Base-by-base conservation (phyloP, 2,113 vertebrate genomes). In the Galeopterus variegatus region DNA sequence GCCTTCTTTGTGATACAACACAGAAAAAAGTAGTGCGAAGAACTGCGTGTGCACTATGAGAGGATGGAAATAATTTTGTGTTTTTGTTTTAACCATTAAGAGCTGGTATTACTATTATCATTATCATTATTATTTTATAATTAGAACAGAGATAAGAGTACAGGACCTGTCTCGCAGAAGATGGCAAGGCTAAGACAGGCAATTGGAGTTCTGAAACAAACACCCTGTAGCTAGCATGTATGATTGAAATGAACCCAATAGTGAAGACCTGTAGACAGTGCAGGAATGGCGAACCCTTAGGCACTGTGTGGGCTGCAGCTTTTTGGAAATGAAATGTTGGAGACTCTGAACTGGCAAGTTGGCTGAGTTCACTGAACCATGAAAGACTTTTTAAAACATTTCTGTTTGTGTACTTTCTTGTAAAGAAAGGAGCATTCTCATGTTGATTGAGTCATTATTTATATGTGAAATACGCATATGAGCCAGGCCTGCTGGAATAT, bases 321-420 rank as follows among this genome's bases (percentile, higher is more conserved):
- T 28, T 95, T 96, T 60, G 45, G 41, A 94, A 92, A 83, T 83
- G 72, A 79, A 69, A 79, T 83, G 8, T 75, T 97, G 60, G 28
- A 87, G 77, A 64, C 45, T 48, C 65, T 86, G 73, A 91, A 54
- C 26, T 79, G 65, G n/a, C 54, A 82, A 52, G 14, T 88, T 86
- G 64, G 26, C 31, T 72, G 64, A 91, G 64, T 45, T 67, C 33
- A 80, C 18, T 77, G 65, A 85, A 72, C 48, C 76, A 45, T 58
- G 80, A 65, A 60, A 76, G 89, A 92, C 6, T 26, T 65, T 70
- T 82, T 60, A 75, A 56, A 93, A 96, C 1, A 69, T 88, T 90
- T 77, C 50, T 75, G 11, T 94, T 67, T 85, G 54, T 69, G 6
- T 10, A 85, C 31, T 73, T 95, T 89, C 45, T 92, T 60, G 79